Conservation (phyloP, 2,888 invertebrate species). For the Conus canariensis region DNA sequence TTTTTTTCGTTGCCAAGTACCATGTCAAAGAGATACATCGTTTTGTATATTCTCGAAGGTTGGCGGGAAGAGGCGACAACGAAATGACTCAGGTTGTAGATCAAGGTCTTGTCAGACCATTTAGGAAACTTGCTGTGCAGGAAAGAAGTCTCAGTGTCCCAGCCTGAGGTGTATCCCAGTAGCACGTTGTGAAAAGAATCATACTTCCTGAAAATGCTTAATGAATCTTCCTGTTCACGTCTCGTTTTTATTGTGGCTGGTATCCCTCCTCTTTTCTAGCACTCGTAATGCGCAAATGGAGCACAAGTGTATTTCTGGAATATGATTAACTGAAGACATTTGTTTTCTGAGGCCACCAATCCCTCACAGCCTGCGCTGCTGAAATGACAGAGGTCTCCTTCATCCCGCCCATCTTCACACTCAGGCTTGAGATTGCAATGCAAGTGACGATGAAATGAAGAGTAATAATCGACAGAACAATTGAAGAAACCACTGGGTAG, state of each 20-base stretch:
- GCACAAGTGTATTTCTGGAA: neutral
- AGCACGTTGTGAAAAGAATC: neutral
- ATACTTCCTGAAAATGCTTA: neutral
- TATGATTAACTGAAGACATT: neutral
- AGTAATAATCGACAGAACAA: neutral
- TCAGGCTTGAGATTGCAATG: neutral
- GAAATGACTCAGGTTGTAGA: neutral
- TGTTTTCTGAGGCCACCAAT: neutral
- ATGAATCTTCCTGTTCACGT: neutral
- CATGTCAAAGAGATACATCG: too few species aligned
- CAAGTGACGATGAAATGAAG: neutral
- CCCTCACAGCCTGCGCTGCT: neutral
- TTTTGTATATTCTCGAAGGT: neutral
- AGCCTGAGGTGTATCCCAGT: neutral
- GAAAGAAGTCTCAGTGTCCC: neutral
- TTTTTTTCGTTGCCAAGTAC: too few species aligned
- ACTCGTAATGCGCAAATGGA: neutral
- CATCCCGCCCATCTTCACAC: neutral
- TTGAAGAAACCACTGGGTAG: neutral
- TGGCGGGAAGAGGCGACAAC: too few species aligned
- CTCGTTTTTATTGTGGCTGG: neutral
- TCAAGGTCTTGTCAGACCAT: neutral
- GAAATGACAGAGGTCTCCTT: neutral
- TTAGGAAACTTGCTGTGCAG: slow-evolving; percentile 9
- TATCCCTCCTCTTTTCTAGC: neutral